phyloP scores from a whole-genome alignment of 2,113 vertebrate species.

The Tichodroma muraria region DNA sequence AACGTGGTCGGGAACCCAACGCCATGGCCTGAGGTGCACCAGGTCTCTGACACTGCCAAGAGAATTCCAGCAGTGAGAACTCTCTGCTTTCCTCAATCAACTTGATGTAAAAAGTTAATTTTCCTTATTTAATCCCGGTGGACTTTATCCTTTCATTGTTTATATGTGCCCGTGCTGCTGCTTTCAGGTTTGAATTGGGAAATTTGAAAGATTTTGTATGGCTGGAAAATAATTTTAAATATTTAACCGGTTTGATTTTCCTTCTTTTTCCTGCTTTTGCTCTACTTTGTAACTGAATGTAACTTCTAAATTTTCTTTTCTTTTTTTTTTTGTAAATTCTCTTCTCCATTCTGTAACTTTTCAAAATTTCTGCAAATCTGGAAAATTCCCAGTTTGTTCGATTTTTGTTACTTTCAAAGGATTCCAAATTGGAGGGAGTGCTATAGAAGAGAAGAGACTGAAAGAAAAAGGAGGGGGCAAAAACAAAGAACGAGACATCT shows the following conservation, averaged over 20 bases:
- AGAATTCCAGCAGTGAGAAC: rapidly evolving
- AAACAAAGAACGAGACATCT: rapidly evolving
- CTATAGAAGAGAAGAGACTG: neutral
- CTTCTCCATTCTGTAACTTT: neutral
- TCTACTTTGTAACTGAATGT: neutral
- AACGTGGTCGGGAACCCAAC: rapidly evolving
- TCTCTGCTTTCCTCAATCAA: neutral
- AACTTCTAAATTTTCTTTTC: neutral
- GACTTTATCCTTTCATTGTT: neutral
- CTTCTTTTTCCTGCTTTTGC: neutral
- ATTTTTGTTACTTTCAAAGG: neutral
- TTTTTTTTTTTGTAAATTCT: neutral
- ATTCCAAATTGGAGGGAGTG: neutral
- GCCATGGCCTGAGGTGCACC: neutral
- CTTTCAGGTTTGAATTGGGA: neutral
- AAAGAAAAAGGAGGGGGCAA: neutral
- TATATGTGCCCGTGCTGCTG: neutral
- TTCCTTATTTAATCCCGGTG: neutral
- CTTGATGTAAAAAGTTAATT: neutral
- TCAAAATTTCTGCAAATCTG: neutral
- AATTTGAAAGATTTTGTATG: neutral
- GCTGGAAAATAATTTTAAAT: neutral
- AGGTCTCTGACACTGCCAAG: neutral
- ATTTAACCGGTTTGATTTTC: neutral
- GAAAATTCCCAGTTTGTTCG: neutral